phyloP scores from a whole-genome alignment of 2,797 vertebrate genomes.

The Leptatherina wallacei region DNA sequence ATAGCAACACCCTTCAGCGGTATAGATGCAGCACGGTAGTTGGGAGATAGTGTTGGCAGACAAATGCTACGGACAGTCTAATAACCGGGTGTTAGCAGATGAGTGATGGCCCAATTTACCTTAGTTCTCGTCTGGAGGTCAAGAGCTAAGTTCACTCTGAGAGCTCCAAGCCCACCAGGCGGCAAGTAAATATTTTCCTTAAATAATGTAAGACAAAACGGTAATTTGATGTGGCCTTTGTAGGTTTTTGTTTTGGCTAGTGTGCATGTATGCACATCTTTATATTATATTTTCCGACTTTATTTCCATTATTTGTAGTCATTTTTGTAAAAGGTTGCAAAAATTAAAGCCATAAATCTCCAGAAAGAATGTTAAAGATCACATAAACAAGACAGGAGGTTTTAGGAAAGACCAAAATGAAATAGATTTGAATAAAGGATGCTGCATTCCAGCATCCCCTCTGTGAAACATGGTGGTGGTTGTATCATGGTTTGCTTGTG shows the following conservation, averaged over 20 bases:
- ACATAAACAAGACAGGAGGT: neutral
- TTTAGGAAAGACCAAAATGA: neutral
- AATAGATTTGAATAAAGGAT: neutral
- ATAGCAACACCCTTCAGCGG: slow-evolving; percentile 68
- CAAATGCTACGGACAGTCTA: slow-evolving; percentile 47
- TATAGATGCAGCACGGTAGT: slow-evolving; percentile 47
- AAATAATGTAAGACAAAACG: slow-evolving; percentile 1
- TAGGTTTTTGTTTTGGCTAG: neutral
- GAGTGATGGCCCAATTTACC: slow-evolving; percentile 73
- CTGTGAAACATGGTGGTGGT: neutral
- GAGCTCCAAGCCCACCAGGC: slow-evolving; percentile 26
- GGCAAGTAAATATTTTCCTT: slow-evolving; percentile 42
- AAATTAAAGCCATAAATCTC: neutral
- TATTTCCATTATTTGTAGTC: neutral
- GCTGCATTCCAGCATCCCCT: neutral
- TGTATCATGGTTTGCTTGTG: neutral
- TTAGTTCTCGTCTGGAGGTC: slow-evolving; percentile 56
- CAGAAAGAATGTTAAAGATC: neutral
- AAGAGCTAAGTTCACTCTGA: slow-evolving; percentile 51
- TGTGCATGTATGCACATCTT: neutral
- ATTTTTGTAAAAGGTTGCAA: neutral
- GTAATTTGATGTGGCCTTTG: neutral
- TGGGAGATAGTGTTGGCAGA: slow-evolving; percentile 62
- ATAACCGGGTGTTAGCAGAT: slow-evolving; percentile 68
- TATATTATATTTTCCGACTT: neutral